Evolutionary conservation across 1,140 invertebrate species (phyloP).

Genomic region (Metaphire vulgaris): DNA sequence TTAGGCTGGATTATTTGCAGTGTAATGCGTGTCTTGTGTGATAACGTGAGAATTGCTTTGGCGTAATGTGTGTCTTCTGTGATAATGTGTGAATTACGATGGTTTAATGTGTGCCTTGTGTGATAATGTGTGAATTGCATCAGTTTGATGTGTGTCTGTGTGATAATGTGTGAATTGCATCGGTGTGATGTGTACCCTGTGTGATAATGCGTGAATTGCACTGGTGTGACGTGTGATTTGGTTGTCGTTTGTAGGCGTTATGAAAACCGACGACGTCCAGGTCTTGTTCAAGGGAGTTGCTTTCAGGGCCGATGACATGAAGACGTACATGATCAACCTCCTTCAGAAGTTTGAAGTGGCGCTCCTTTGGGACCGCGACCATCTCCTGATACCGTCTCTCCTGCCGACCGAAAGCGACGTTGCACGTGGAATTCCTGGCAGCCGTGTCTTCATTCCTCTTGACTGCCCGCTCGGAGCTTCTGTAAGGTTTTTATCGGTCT

Average conservation of each 20-base stretch:
- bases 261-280: constrained; percentile 88
- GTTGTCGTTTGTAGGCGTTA: constrained; percentile 61
- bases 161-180: background rate
- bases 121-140: background rate
- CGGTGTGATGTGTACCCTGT: background rate
- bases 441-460: background rate
- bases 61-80: background rate
- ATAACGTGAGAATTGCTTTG: too few relatives aligned
- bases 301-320: constrained; percentile 41
- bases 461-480: too few relatives aligned
- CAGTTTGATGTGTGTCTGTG: background rate
- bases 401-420: constrained; percentile 66
- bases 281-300: constrained; percentile 72
- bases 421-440: background rate
- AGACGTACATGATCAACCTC: constrained; percentile 45
- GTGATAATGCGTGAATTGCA: background rate
- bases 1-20: background rate
- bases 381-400: constrained; percentile 83
- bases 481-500: too few relatives aligned
- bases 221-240: background rate
- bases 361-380: constrained; percentile 87
- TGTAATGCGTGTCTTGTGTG: too few relatives aligned
- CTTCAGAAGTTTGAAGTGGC: constrained; percentile 97
- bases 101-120: too few relatives aligned
- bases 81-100: too few relatives aligned